Evolutionary conservation across 2,113 vertebrate genomes (phyloP), one percentile per base, ranked within the genome.

Genomic region (Corythornis madagascariensis): DNA sequence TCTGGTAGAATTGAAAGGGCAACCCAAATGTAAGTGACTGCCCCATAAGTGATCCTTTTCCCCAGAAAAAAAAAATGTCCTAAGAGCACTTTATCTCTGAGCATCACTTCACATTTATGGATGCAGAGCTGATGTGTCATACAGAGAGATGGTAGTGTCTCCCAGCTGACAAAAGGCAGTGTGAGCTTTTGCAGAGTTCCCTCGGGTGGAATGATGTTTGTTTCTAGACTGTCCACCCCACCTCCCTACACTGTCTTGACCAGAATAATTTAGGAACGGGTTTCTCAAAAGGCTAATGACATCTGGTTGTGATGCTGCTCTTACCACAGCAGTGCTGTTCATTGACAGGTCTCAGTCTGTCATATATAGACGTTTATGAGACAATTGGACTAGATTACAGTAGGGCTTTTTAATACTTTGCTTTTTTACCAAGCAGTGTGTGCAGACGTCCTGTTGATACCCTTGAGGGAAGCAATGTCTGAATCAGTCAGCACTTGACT

Each of bases 181-280:
- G 0, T 35, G 67, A 76, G 55, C 48, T 72, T 11, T 40, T 53
- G 40, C 35, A 52, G 52, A 22, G 16, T 60, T 90, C 50, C 73
- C 26, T 25, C 13, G 38, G 21, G 33, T 55, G 33, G 38, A 79
- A 25, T n/a, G 16, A 2, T 35, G 57, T 11, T 82, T 55, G 11
- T 28, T 67, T 82, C 47, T 56, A 56, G 28, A 66, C 52, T 38
- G 31, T 56, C 63, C 48, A 56, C 21, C 31, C 45, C 61, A 20
- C 15, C 7, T 78, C 14, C 20, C 40, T 9, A 0, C 31, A 7
- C 0, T 0, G 38, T 67, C 66, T 64, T 75, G 66, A 33, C 21
- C 33, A 48, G 53, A 71, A n/a, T 71, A 43, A 55, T 10, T n/a
- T 52, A 57, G 52, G 38, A 83, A 45, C 20, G 31, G 18, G 16